Base-by-base conservation (phyloP, 2,888 invertebrate species). In the Eristalis pertinax region DNA sequence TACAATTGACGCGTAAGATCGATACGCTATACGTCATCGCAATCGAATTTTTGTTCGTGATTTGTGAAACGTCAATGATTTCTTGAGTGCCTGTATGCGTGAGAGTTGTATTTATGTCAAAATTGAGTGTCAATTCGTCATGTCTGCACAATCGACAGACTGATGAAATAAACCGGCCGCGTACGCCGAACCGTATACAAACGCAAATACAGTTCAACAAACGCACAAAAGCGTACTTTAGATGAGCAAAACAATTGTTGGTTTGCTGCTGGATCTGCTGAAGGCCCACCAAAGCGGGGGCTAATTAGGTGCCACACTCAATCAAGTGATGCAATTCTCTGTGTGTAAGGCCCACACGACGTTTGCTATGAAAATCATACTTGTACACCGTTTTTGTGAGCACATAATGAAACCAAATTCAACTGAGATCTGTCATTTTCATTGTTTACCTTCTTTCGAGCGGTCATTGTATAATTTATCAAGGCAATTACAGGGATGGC, bases 121-220 rank as follows among this genome's bases (percentile, higher is more conserved):
- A 78, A 77, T 67, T 41, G 19, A 19, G 26, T 72, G 72, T 69
- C 69, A 69, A 64, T 74, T 63, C 15, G 63, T 50, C 32, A 29
- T 73, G 43, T 73, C 43, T 50, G 41, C 26, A 32, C 56, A 69
- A 58, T 69, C 56, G 56, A 35, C 41, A 24, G 22, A 29, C 15
- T 65, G 29, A 5, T 74, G 63, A 74, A 65, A 10, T 74, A 32
- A 56, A 38, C 35, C 65, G 65, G 38, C 15, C 26, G 56, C 35
- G 74, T 65, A 38, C 56, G 60, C 67, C 35, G 43, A 50, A 26
- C 60, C 13, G 24, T 13, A 26, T 15, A 67, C 58, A 41, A 26
- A 11, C 22, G n/a, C 32, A 75, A 58, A 60, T 10, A 32, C 24
- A 68, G 84, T 84, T 84, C 74, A 84, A 79, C 64, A 79, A 79